Evolutionary conservation across 2,113 vertebrate species (phyloP).

Genomic region (Gnathonemus echidnorhynchus): DNA sequence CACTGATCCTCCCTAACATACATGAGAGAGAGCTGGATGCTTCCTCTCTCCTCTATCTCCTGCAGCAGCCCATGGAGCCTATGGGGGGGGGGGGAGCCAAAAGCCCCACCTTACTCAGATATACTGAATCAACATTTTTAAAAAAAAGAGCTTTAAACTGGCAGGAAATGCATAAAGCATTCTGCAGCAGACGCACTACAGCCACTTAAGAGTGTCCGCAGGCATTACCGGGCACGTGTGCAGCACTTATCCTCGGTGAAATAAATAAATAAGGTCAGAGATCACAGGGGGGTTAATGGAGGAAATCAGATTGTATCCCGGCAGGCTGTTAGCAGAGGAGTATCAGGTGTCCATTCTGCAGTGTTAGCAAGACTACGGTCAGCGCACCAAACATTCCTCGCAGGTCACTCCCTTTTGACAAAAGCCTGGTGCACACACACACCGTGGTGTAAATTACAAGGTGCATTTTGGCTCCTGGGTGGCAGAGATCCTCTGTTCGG

Average conservation of each 20-base stretch:
- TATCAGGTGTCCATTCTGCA: conserved; percentile 34
- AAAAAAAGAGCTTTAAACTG: not conserved
- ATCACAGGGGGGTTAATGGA: conserved; percentile 53
- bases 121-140: not conserved
- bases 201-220: conserved; percentile 36
- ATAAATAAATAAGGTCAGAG: conserved; percentile 54
- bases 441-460: not conserved
- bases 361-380: conserved; percentile 12
- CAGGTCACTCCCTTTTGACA: not conserved
- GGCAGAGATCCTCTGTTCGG: not conserved
- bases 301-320: conserved; percentile 55
- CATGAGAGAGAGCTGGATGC: not conserved
- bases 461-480: not conserved
- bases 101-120: not conserved
- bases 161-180: not conserved
- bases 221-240: conserved; percentile 22
- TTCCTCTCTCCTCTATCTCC: not conserved
- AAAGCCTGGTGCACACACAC: not conserved
- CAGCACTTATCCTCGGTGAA: conserved; percentile 46
- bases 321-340: conserved; percentile 24
- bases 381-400: not conserved
- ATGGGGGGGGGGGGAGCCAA: not conserved
- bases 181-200: conserved; percentile 22
- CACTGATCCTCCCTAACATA: not conserved
- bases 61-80: not conserved